Conservation (phyloP, 2,113 vertebrate species). For the Mustelus asterias region DNA sequence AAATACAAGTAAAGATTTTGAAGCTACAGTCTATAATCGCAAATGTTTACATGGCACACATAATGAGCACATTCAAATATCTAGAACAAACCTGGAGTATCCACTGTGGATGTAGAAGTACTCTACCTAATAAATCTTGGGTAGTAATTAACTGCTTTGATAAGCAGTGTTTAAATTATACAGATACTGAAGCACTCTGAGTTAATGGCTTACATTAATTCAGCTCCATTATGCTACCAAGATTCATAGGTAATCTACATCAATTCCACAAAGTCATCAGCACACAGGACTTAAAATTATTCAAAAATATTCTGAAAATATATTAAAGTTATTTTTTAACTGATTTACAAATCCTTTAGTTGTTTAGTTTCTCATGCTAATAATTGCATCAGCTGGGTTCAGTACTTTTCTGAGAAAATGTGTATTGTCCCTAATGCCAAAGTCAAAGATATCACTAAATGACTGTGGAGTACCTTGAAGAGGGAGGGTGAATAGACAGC, state of each 20-base stretch:
- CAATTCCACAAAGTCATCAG: neutral
- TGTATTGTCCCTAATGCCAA: no score
- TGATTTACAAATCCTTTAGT: neutral
- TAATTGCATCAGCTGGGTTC: neutral
- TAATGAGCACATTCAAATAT: neutral
- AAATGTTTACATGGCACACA: neutral
- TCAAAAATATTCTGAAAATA: neutral
- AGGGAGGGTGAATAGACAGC: no score
- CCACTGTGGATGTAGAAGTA: neutral
- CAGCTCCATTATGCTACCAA: neutral
- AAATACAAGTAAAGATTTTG: neutral
- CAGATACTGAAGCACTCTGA: neutral
- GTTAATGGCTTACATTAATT: neutral
- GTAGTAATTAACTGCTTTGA: neutral
- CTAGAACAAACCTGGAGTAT: neutral
- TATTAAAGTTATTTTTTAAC: neutral
- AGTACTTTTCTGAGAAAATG: neutral
- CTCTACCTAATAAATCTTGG: neutral
- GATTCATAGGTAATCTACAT: neutral
- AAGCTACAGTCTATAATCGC: neutral
- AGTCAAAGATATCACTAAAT: no score
- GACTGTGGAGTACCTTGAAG: no score
- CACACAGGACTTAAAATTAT: neutral
- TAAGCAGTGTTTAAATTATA: neutral
- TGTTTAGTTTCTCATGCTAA: neutral